phyloP scores from a whole-genome alignment of 2,888 invertebrate genomes.

The Sarcophaga subvicina region DNA sequence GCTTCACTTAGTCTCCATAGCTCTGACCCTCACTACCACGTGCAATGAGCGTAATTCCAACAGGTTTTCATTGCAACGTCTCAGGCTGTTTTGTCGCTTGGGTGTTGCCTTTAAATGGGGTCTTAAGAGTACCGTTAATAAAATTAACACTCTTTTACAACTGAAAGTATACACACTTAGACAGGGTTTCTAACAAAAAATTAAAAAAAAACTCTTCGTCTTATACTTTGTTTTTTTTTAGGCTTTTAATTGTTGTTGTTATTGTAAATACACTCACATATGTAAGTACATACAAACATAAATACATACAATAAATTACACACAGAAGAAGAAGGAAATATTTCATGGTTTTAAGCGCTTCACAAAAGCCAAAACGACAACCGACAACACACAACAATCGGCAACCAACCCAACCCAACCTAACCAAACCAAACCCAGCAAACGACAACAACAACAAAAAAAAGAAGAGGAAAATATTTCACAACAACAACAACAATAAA shows the following conservation, averaged over 20 bases:
- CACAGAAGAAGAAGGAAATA: conserved; percentile 47
- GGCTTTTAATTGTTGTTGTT: too few species aligned
- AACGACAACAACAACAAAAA: not conserved
- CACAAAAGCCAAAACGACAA: conserved; percentile 27
- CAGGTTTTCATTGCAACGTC: too few species aligned
- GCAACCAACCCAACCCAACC: not conserved
- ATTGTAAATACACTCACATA: conserved; percentile 4
- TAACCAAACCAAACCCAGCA: not conserved
- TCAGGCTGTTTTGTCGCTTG: not conserved
- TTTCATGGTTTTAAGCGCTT: conserved; percentile 48
- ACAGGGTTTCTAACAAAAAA: not conserved
- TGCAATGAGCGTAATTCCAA: too few species aligned
- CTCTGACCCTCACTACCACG: too few species aligned
- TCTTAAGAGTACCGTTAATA: conserved; percentile 63
- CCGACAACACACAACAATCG: conserved; percentile 30
- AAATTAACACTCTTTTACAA: conserved; percentile 40
- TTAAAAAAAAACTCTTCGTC: too few species aligned
- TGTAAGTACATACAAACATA: conserved; percentile 18
- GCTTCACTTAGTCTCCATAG: too few species aligned
- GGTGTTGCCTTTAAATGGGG: not conserved
- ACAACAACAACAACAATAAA: too few species aligned
- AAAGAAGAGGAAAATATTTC: not conserved
- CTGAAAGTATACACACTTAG: conserved; percentile 14
- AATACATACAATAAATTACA: not conserved
- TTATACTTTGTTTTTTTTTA: too few species aligned